Evolutionary conservation across 1,140 invertebrate species (phyloP).

Genomic region (Penaeus chinensis): DNA sequence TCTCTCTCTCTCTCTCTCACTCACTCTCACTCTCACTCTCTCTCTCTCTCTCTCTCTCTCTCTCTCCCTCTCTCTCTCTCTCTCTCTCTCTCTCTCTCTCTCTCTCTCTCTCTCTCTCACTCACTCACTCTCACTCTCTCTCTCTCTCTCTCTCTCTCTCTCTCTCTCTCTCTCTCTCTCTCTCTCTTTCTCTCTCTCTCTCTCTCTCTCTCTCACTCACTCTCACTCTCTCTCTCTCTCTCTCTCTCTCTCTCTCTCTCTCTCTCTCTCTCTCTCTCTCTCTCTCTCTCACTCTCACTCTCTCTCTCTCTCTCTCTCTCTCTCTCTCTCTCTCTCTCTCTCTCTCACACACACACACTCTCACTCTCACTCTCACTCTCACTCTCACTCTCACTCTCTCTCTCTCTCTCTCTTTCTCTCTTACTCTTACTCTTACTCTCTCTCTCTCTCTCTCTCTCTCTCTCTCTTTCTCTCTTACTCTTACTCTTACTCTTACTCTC

Average conservation of each 20-base stretch:
- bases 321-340: slow-evolving; percentile 23
- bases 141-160: slow-evolving; percentile 6
- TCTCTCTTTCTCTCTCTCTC: not conserved
- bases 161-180: not conserved
- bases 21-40: too few relatives aligned
- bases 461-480: slow-evolving; percentile 14
- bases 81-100: not conserved
- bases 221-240: slow-evolving; percentile 1
- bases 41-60: too few relatives aligned
- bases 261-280: slow-evolving; percentile 9
- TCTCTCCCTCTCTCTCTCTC: too few relatives aligned
- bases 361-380: slow-evolving; percentile 26
- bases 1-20: too few relatives aligned
- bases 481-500: slow-evolving; percentile 14
- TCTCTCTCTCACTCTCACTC: not conserved
- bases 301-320: not conserved
- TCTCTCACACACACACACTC: not conserved
- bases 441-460: not conserved
- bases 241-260: slow-evolving; percentile 34
- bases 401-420: not conserved
- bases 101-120: slow-evolving; percentile 6
- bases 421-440: not conserved
- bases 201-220: not conserved
- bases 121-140: slow-evolving; percentile 26
- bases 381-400: not conserved